These are phyloP conservation scores for Caracal caracal DNA, from an alignment of 2,113 vertebrate genomes.

Conservation along the genomic window DNA sequence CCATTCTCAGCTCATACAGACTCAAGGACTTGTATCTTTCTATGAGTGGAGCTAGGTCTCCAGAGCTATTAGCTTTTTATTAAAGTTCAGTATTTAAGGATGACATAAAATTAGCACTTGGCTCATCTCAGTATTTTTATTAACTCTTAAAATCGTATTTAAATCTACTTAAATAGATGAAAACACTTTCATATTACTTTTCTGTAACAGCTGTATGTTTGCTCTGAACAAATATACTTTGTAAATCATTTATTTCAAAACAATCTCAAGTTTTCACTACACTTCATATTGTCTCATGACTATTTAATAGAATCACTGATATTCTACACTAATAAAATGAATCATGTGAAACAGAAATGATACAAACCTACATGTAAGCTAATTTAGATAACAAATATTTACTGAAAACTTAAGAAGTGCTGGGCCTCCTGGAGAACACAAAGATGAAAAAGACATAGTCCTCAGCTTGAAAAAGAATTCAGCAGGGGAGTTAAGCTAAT, in stretches of 20 bases:
- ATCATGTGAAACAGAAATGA: background rate
- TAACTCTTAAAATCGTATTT: conserved; percentile 30
- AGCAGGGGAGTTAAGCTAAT: background rate
- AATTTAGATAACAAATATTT: background rate
- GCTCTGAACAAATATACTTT: background rate
- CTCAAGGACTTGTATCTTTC: background rate
- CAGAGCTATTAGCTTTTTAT: background rate
- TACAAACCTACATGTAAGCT: background rate
- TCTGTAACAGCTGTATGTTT: background rate
- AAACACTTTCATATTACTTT: background rate
- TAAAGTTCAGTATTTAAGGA: background rate
- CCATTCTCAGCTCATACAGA: background rate
- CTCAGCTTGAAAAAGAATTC: background rate
- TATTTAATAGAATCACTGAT: background rate
- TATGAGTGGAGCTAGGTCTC: background rate
- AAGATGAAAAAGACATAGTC: background rate
- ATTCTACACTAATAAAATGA: conserved; percentile 9
- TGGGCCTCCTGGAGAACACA: background rate
- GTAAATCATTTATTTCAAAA: background rate
- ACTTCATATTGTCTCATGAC: background rate
- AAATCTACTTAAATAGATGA: background rate
- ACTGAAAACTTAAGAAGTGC: background rate
- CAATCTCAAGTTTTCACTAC: background rate
- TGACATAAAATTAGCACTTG: background rate
- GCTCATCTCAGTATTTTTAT: background rate